These are phyloP conservation scores for Drosophila testacea DNA, from an alignment of 2,888 invertebrate genomes.

Conservation along the genomic window DNA sequence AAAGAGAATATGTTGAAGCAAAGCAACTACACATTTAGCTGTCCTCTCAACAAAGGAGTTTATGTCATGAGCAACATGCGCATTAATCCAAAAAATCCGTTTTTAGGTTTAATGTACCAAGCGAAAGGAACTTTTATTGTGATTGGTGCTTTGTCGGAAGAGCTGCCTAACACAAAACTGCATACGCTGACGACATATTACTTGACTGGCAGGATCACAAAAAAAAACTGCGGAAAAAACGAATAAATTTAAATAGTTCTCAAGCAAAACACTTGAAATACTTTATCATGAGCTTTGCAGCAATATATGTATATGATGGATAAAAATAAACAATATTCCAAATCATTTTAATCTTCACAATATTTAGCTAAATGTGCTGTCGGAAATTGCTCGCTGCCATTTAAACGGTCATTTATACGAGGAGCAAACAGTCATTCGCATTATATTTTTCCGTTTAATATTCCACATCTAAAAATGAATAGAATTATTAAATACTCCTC, in stretches of 20 bases:
- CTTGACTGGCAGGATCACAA: constrained; percentile 52
- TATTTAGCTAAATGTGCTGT: too few relatives aligned
- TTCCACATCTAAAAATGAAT: too few relatives aligned
- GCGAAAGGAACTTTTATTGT: constrained; percentile 55
- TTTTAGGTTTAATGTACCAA: constrained; percentile 56
- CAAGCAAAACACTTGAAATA: neutral
- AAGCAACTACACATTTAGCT: constrained; percentile 68
- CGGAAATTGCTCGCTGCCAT: too few relatives aligned
- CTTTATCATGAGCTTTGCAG: too few relatives aligned
- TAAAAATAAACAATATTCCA: neutral
- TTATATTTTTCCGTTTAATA: too few relatives aligned
- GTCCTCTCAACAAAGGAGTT: constrained; percentile 66
- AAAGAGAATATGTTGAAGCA: constrained; percentile 62
- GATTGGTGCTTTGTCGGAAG: constrained; percentile 62
- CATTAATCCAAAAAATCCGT: constrained; percentile 62
- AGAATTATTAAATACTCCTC: too few relatives aligned
- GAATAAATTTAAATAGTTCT: constrained; percentile 31
- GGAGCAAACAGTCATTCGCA: too few relatives aligned
- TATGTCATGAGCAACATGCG: constrained; percentile 70
- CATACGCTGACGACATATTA: constrained; percentile 59
- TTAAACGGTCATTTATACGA: too few relatives aligned
- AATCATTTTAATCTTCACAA: neutral
- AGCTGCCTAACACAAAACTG: constrained; percentile 36
- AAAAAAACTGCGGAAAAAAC: constrained; percentile 52
- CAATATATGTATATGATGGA: too few relatives aligned